Percentiles rank a stretch among this genome's conserved stretches.
Conservation (phyloP, 1,140 invertebrate species). For the Drosophila orosa region DNA sequence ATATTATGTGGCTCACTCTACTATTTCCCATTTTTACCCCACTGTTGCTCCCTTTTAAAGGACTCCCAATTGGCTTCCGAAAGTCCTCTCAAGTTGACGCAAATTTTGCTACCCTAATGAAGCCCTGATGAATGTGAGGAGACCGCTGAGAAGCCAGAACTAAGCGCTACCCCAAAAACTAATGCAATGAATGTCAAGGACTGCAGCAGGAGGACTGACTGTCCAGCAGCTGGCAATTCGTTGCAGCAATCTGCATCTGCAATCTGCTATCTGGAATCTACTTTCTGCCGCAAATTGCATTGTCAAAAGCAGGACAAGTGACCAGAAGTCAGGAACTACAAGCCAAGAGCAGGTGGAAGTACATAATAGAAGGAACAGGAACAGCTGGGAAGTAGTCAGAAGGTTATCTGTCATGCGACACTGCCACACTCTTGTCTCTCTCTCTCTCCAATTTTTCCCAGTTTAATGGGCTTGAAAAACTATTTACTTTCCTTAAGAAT, state of each 20-base stretch:
- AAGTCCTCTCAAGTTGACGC: neutral
- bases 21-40: no score
- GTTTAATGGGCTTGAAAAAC: slow-evolving; percentile 25
- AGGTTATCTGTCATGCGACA: neutral
- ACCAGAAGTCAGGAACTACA: slow-evolving; percentile 6
- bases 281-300: slow-evolving; percentile 57
- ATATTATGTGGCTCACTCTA: no score
- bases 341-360: neutral
- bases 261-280: slow-evolving; percentile 9
- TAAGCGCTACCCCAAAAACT: slow-evolving; percentile 23
- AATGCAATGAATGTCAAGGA: slow-evolving; percentile 58
- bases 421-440: neutral
- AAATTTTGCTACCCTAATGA: neutral
- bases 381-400: neutral
- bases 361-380: neutral
- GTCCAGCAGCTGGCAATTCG: slow-evolving; percentile 14
- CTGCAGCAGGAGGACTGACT: neutral
- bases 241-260: slow-evolving; percentile 9
- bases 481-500: slow-evolving; percentile 26
- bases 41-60: neutral
- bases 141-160: neutral
- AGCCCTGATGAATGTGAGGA: neutral
- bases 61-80: neutral
- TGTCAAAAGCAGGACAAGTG: slow-evolving; percentile 56
- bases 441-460: neutral